Conservation (phyloP, 1,140 invertebrate genomes). For the Nymphalis io region DNA sequence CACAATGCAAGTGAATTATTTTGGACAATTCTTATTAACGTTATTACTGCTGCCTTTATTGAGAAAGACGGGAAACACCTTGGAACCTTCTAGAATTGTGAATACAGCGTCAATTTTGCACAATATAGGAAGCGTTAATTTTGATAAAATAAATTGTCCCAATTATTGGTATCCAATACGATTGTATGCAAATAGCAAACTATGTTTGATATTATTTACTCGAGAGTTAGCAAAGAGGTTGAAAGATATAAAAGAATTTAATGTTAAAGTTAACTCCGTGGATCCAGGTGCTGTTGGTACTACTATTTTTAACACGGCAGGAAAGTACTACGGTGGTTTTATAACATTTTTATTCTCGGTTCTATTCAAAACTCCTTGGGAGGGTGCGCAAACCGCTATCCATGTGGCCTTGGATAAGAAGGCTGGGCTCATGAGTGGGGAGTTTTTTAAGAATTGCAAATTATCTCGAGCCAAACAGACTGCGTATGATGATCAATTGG, state of each 20-base stretch:
- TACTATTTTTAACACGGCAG: conserved; percentile 60
- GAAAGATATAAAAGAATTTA: conserved; percentile 67
- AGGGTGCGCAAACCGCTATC: conserved; percentile 65
- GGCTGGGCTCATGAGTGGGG: conserved; percentile 58
- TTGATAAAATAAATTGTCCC: conserved; percentile 83
- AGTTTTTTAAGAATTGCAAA: conserved; percentile 63
- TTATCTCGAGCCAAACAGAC: conserved; percentile 30
- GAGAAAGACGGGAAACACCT: conserved; percentile 47
- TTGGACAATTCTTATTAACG: conserved; percentile 87
- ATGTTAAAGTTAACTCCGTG: conserved; percentile 81
- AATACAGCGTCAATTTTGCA: conserved; percentile 85
- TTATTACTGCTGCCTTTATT: conserved; percentile 84
- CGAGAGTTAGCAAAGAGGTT: conserved; percentile 82
- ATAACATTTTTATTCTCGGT: conserved; percentile 44
- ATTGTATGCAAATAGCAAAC: conserved; percentile 85
- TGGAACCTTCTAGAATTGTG: conserved; percentile 83
- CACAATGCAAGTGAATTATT: conserved; percentile 84
- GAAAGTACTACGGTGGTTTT: conserved; percentile 41
- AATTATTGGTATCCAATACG: conserved; percentile 80
- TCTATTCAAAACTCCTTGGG: conserved; percentile 58
- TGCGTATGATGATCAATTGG: conserved; percentile 42
- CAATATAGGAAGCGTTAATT: conserved; percentile 80
- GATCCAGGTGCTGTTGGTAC: conserved; percentile 84
- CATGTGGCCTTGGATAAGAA: conserved; percentile 53
- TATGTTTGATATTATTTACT: conserved; percentile 86